Evolutionary conservation across 2,113 vertebrate species (phyloP).

Genomic region (Microtus montanus): DNA sequence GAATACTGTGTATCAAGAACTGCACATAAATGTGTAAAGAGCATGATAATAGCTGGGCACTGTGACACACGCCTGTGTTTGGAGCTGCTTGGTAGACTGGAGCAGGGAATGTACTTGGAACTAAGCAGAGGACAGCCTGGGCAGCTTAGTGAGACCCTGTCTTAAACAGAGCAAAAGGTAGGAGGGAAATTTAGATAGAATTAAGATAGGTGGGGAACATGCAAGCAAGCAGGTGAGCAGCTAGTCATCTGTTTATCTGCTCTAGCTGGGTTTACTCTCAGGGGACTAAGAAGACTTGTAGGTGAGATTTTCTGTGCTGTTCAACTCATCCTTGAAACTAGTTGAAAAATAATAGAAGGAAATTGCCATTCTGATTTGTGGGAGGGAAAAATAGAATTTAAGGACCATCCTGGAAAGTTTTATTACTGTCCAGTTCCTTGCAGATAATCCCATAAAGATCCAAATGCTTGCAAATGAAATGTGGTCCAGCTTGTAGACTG

Average conservation of each 20-base stretch:
- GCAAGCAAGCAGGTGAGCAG: neutral
- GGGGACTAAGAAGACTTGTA: constrained; percentile 14
- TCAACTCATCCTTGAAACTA: constrained; percentile 24
- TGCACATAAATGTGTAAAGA: constrained; percentile 40
- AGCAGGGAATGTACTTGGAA: neutral
- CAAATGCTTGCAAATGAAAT: constrained; percentile 2
- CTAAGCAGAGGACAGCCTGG: neutral
- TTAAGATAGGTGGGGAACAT: neutral
- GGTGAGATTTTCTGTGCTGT: constrained; percentile 36
- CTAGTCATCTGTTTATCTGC: neutral
- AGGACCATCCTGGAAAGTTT: constrained; percentile 5
- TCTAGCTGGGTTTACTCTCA: neutral
- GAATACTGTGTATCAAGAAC: constrained; percentile 29
- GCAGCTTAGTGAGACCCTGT: neutral
- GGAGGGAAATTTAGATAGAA: constrained; percentile 34
- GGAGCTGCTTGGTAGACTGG: neutral
- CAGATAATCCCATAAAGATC: neutral
- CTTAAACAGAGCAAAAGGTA: neutral
- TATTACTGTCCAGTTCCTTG: neutral
- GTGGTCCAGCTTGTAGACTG: neutral
- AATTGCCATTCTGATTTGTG: constrained; percentile 30
- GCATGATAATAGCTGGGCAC: neutral
- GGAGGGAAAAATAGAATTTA: constrained; percentile 27
- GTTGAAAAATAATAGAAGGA: neutral
- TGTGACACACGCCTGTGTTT: neutral